phyloP scores from a whole-genome alignment of 2,888 invertebrate species.

The Tiphia femorata region DNA sequence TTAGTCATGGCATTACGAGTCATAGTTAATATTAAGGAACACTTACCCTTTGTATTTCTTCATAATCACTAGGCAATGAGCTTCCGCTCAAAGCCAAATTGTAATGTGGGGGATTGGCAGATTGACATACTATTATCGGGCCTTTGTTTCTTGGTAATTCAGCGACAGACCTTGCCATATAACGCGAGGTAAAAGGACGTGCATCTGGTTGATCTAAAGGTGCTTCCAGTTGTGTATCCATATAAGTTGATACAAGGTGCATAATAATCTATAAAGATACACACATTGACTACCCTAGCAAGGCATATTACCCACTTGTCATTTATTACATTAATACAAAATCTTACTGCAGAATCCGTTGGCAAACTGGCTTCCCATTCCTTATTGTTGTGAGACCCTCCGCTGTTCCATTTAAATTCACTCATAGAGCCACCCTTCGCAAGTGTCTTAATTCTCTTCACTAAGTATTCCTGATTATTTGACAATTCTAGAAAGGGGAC shows the following conservation, averaged over 20 bases:
- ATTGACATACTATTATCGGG: constrained; percentile 76
- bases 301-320: too few relatives aligned
- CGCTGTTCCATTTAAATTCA: constrained; percentile 90
- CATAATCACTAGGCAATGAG: constrained; percentile 71
- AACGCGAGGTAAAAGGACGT: constrained; percentile 74
- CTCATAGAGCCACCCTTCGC: constrained; percentile 89
- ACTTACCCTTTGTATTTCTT: constrained; percentile 78
- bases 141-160: constrained; percentile 69
- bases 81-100: constrained; percentile 72
- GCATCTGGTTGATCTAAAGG: constrained; percentile 76
- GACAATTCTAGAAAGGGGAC: constrained; percentile 87
- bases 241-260: constrained; percentile 86
- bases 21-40: not conserved
- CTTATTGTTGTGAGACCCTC: constrained; percentile 79
- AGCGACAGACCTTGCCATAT: constrained; percentile 67
- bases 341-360: constrained; percentile 87
- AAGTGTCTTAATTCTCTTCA: constrained; percentile 82
- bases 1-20: too few relatives aligned
- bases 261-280: constrained; percentile 77
- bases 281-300: too few relatives aligned
- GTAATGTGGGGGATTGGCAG: constrained; percentile 80
- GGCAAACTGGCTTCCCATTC: constrained; percentile 87
- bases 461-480: constrained; percentile 88
- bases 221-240: constrained; percentile 85
- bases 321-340: too few relatives aligned